These are phyloP conservation scores for Papilio xuthus DNA, from an alignment of 1,140 invertebrate species.

Conservation along the genomic window DNA sequence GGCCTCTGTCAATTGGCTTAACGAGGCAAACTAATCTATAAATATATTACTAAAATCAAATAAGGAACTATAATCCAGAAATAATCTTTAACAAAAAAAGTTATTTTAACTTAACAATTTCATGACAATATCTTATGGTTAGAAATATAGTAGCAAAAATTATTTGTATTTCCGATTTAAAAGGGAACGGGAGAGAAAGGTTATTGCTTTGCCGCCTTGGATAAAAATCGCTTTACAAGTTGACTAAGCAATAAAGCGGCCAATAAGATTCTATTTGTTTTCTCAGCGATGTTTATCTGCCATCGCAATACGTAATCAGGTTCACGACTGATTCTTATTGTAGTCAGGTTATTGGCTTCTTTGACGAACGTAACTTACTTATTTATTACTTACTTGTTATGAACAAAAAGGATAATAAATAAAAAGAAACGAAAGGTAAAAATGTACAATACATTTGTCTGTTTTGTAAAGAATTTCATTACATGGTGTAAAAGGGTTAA, in stretches of 20 bases:
- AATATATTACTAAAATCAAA: constrained; percentile 11
- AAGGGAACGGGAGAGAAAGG: not conserved
- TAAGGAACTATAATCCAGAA: not conserved
- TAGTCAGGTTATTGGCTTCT: constrained; percentile 30
- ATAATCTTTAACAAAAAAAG: not conserved
- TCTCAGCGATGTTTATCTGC: constrained; percentile 28
- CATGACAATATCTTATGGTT: too few species aligned
- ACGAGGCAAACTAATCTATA: constrained; percentile 15
- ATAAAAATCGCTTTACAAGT: constrained; percentile 18
- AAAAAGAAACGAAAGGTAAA: not conserved
- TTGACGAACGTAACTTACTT: constrained; percentile 3
- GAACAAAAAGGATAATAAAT: constrained; percentile 19
- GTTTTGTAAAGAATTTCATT: not conserved
- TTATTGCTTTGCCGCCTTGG: constrained; percentile 3
- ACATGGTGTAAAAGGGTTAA: not conserved
- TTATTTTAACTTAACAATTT: not conserved
- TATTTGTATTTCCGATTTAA: not conserved
- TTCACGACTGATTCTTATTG: constrained; percentile 27
- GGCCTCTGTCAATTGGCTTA: constrained; percentile 29
- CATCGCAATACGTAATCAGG: constrained; percentile 25
- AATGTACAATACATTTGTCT: not conserved
- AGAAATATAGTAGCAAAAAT: not conserved
- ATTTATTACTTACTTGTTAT: not conserved
- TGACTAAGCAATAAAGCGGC: constrained; percentile 23
- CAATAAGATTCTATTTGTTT: constrained; percentile 35